Evolutionary conservation across 2,888 invertebrate genomes (phyloP).

Genomic region (Apotomis betuletana): DNA sequence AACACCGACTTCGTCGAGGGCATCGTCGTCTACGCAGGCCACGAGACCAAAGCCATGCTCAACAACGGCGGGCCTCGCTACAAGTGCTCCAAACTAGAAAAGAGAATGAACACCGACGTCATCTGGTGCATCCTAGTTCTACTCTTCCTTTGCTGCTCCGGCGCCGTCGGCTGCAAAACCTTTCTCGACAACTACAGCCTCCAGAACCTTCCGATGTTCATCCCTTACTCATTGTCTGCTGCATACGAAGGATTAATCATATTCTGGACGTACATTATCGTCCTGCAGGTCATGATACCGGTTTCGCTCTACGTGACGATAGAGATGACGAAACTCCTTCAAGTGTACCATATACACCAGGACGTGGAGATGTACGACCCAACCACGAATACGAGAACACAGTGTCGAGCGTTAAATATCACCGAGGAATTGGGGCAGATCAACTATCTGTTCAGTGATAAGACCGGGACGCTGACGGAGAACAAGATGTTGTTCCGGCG

Average conservation of each 20-base stretch:
- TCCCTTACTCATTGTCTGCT: constrained; percentile 84
- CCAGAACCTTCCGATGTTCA: constrained; percentile 86
- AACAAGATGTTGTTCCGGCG: constrained; percentile 98
- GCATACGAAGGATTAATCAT: constrained; percentile 91
- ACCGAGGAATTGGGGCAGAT: constrained; percentile 98
- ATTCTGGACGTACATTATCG: constrained; percentile 98
- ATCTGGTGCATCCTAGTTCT: constrained; percentile 98
- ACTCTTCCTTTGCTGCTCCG: constrained; percentile 93
- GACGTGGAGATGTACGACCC: constrained; percentile 94
- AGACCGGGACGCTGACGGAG: constrained; percentile 98
- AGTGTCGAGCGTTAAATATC: constrained; percentile 97
- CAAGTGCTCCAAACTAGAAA: constrained; percentile 95
- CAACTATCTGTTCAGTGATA: constrained; percentile 96
- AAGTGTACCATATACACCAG: constrained; percentile 97
- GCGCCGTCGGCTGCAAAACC: constrained; percentile 94
- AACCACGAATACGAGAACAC: constrained; percentile 87
- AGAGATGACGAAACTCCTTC: constrained; percentile 97
- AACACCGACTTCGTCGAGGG: constrained; percentile 99
- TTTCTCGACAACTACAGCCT: constrained; percentile 87
- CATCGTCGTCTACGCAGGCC: constrained; percentile 97
- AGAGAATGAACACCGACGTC: constrained; percentile 97
- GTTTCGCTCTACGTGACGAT: constrained; percentile 98
- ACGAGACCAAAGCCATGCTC: constrained; percentile 98
- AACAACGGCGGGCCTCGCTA: constrained; percentile 98
- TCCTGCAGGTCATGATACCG: constrained; percentile 98